Evolutionary conservation across 2,888 invertebrate genomes (phyloP).

Genomic region (Leucoptera coffeella): DNA sequence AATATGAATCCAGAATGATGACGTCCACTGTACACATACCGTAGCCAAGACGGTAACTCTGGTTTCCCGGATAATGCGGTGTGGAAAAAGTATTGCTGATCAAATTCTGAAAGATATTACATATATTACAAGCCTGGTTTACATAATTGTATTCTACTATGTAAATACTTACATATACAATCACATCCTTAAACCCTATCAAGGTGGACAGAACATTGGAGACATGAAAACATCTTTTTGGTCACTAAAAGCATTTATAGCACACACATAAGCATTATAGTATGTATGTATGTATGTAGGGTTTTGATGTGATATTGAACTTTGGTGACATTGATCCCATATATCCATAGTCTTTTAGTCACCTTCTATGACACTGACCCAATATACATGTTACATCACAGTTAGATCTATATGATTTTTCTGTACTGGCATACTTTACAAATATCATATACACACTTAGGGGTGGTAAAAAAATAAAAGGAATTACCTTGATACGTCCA

Average conservation of each 20-base stretch:
- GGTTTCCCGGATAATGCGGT: slow-evolving; percentile 71
- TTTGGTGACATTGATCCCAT: too few relatives aligned
- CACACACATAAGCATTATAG: too few relatives aligned
- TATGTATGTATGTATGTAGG: too few relatives aligned
- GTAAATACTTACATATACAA: neutral
- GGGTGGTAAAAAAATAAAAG: neutral
- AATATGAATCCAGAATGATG: slow-evolving; percentile 77
- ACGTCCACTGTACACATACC: slow-evolving; percentile 74
- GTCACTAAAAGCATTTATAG: too few relatives aligned
- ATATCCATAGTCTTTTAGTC: neutral
- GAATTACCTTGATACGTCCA: slow-evolving; percentile 66
- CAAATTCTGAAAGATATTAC: slow-evolving; percentile 48
- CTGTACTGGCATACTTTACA: too few relatives aligned
- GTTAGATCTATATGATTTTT: too few relatives aligned
- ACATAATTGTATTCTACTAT: neutral
- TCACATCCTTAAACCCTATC: too few relatives aligned
- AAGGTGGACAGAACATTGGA: too few relatives aligned
- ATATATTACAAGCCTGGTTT: slow-evolving; percentile 1
- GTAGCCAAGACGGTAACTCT: slow-evolving; percentile 81
- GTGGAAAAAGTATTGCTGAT: slow-evolving; percentile 64
- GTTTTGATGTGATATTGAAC: neutral
- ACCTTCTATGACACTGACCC: neutral
- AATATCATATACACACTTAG: too few relatives aligned
- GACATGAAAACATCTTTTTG: too few relatives aligned
- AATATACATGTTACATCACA: neutral